Percentiles rank a stretch among this genome's conserved stretches.
Conservation (phyloP, 2,113 vertebrate genomes). For the Eidolon helvum region DNA sequence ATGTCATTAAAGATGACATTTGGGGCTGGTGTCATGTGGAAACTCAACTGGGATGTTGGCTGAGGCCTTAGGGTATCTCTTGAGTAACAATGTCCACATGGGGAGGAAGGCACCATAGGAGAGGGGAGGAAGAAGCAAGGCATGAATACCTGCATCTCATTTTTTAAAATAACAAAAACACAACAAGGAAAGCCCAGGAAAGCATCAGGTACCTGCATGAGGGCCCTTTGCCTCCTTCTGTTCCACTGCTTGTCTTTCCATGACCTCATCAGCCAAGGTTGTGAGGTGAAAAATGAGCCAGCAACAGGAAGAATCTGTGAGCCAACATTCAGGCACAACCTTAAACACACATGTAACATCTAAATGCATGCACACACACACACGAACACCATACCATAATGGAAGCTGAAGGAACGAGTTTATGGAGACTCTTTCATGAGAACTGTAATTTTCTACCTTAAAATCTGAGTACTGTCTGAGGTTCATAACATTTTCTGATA, state of each 20-base stretch:
- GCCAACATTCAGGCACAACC: neutral
- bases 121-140: neutral
- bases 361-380: neutral
- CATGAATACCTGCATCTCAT: neutral
- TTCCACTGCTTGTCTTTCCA: neutral
- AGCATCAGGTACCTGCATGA: neutral
- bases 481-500: neutral
- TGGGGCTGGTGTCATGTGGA: neutral
- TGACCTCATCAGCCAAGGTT: neutral
- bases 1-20: neutral
- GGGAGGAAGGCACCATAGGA: neutral
- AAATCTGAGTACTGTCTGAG: neutral
- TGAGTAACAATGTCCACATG: neutral
- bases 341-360: neutral
- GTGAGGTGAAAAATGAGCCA: neutral
- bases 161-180: neutral
- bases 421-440: neutral
- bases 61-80: neutral
- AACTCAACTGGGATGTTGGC: neutral
- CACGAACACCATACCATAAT: neutral
- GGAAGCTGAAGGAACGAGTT: neutral
- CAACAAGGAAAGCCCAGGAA: neutral
- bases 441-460: neutral
- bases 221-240: neutral
- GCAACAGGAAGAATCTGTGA: neutral